Conservation (phyloP, 2,113 vertebrate genomes). For the Onychorhynchus coronatus region DNA sequence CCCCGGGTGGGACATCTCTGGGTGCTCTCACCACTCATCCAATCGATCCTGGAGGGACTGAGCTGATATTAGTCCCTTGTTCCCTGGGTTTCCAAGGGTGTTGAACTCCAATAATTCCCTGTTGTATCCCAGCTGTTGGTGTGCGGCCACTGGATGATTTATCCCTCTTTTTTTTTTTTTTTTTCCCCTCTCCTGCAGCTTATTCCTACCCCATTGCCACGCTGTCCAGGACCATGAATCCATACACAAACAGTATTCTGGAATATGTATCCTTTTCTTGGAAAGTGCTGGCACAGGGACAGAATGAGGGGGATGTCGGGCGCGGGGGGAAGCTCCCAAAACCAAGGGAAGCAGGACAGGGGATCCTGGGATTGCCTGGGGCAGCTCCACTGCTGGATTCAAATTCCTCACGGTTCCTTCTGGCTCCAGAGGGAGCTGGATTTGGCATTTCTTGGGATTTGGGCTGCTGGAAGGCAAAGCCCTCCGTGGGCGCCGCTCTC, state of each 20-base stretch:
- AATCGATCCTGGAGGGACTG: accelerated
- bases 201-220: constrained; percentile 86
- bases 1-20: not conserved
- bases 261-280: constrained; percentile 91
- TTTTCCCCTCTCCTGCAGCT: constrained; percentile 71
- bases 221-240: constrained; percentile 90
- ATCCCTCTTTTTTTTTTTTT: not conserved
- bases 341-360: not conserved
- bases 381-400: not conserved
- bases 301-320: not conserved
- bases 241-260: constrained; percentile 86
- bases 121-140: not conserved
- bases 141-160: not conserved
- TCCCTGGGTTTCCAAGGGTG: not conserved
- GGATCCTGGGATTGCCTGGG: not conserved
- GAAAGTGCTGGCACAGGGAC: not conserved
- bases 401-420: accelerated
- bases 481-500: accelerated
- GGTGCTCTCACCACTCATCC: not conserved
- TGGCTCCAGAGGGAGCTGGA: not conserved
- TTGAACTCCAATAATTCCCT: not conserved
- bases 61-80: not conserved
- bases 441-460: not conserved
- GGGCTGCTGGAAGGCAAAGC: not conserved
- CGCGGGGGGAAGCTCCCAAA: not conserved